Conservation (phyloP, 2,113 vertebrate species). For the Hoplias malabaricus region DNA sequence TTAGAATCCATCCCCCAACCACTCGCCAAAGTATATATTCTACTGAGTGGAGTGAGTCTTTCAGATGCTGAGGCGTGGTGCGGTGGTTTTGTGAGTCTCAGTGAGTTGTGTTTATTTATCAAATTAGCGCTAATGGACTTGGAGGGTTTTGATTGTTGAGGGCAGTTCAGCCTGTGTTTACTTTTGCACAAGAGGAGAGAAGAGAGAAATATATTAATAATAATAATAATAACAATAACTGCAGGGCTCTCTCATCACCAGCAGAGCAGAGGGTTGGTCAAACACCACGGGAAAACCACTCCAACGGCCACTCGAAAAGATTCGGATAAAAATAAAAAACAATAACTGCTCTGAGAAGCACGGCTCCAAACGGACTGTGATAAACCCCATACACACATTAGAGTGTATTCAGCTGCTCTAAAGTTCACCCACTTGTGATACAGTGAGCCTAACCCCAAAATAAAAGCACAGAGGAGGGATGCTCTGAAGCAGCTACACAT, state of each 20-base stretch:
- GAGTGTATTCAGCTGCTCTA: too few species aligned
- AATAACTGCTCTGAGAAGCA: too few species aligned
- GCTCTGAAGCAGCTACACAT: too few species aligned
- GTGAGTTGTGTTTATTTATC: conserved; percentile 45
- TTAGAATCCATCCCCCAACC: conserved; percentile 49
- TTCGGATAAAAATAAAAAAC: neutral
- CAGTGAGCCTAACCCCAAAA: too few species aligned
- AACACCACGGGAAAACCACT: conserved; percentile 31
- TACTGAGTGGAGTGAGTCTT: too few species aligned
- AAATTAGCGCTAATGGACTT: conserved; percentile 49
- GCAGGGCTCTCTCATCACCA: neutral
- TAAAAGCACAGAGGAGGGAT: too few species aligned
- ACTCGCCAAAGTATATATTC: conserved; percentile 48
- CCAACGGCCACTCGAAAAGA: neutral
- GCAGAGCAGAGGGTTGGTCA: conserved; percentile 13
- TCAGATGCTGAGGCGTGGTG: too few species aligned
- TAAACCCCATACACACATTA: too few species aligned
- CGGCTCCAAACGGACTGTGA: too few species aligned
- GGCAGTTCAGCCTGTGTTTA: conserved; percentile 43
- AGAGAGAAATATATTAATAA: conserved; percentile 9
- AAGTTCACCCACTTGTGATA: too few species aligned
- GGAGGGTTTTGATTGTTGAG: conserved; percentile 20
- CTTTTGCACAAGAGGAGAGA: conserved; percentile 15
- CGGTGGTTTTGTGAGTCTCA: conserved; percentile 1
- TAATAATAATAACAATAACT: conserved; percentile 17